These are phyloP conservation scores for Lepisosteus oculatus DNA, from an alignment of 2,113 vertebrate species.

Conservation along the genomic window DNA sequence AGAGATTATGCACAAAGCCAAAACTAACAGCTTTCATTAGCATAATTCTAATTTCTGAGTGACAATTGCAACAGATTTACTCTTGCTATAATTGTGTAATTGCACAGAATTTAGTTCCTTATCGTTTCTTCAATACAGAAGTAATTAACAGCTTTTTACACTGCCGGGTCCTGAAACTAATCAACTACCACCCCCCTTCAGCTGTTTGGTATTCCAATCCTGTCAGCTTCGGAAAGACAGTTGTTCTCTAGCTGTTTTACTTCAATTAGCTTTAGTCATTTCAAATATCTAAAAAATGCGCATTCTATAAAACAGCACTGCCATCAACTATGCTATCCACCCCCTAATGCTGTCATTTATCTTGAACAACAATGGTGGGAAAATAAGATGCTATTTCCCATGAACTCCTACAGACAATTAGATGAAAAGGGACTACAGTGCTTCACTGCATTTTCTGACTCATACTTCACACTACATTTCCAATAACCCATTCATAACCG, in stretches of 20 bases:
- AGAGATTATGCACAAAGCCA: constrained; percentile 2
- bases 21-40: constrained; percentile 6
- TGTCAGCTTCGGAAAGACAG: constrained; percentile 40
- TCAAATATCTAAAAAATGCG: constrained; percentile 71
- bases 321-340: constrained; percentile 48
- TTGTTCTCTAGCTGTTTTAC: constrained; percentile 62
- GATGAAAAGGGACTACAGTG: constrained; percentile 10
- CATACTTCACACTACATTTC: constrained; percentile 36
- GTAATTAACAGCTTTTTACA: constrained; percentile 13
- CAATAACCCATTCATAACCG: constrained; percentile 60
- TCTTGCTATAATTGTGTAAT: constrained; percentile 8
- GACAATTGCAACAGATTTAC: constrained; percentile 6
- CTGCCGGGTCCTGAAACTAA: constrained; percentile 28
- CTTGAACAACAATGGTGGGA: constrained; percentile 60
- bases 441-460: neutral
- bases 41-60: constrained; percentile 11
- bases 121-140: neutral
- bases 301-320: constrained; percentile 50
- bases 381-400: constrained; percentile 42
- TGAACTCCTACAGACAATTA: constrained; percentile 43
- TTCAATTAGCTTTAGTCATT: constrained; percentile 64
- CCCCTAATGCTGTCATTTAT: constrained; percentile 57
- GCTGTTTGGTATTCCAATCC: constrained; percentile 30
- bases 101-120: constrained; percentile 2
- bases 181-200: constrained; percentile 26